phyloP scores from a whole-genome alignment of 2,888 invertebrate genomes.

The Taenaris catops region DNA sequence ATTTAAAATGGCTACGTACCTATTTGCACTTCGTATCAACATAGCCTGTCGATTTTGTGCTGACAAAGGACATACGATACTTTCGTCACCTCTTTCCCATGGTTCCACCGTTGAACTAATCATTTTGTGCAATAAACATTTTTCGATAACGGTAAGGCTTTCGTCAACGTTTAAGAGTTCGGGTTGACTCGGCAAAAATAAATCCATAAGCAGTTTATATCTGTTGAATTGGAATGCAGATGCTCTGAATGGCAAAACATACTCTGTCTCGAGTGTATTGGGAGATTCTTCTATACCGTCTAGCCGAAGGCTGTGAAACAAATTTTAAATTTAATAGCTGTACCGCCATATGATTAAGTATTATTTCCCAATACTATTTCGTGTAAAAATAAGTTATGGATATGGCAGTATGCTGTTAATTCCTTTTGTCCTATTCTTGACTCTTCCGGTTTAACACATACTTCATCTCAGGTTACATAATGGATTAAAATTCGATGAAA shows the following conservation, averaged over 20 bases:
- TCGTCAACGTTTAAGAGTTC: slow-evolving; percentile 52
- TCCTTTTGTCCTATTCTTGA: no score
- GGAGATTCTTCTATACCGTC: slow-evolving; percentile 80
- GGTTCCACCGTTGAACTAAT: slow-evolving; percentile 79
- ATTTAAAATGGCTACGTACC: slow-evolving; percentile 16
- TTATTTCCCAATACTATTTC: no score
- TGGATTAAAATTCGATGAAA: no score
- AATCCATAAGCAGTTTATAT: slow-evolving; percentile 79
- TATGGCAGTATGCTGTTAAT: no score
- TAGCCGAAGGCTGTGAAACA: slow-evolving; percentile 76
- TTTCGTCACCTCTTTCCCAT: slow-evolving; percentile 81
- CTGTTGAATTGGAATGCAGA: slow-evolving; percentile 80
- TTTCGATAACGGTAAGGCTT: slow-evolving; percentile 61
- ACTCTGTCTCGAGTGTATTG: slow-evolving; percentile 61
- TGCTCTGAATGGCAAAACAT: slow-evolving; percentile 77
- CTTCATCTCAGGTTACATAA: no score
- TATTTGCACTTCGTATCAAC: slow-evolving; percentile 32
- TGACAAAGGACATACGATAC: slow-evolving; percentile 64
- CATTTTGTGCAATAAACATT: slow-evolving; percentile 74
- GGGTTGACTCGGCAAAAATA: slow-evolving; percentile 73
- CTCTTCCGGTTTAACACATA: no score
- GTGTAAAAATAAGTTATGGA: no score
- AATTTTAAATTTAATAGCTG: no score
- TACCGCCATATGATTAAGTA: no score
- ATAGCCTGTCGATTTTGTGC: slow-evolving; percentile 48